Conservation (phyloP, 2,888 invertebrate genomes). For the Seira ritae region DNA sequence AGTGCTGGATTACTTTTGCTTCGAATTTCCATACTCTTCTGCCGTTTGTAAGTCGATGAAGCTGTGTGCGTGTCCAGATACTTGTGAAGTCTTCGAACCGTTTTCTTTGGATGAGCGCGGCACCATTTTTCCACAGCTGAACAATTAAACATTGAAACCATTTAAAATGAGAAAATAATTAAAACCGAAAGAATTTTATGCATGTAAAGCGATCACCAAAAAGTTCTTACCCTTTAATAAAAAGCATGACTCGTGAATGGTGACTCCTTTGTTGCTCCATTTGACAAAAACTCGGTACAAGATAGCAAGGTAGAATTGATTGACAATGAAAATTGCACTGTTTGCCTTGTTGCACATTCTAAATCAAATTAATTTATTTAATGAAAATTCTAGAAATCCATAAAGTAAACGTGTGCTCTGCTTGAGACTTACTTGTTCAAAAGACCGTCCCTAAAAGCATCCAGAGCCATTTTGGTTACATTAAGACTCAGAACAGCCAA, state of each 20-base stretch:
- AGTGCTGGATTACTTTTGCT: conserved; percentile 60
- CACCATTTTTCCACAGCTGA: conserved; percentile 73
- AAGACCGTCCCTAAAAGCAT: conserved; percentile 77
- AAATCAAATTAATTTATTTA: too few species aligned
- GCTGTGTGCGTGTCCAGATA: conserved; percentile 67
- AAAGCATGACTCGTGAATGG: conserved; percentile 77
- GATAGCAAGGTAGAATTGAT: conserved; percentile 77
- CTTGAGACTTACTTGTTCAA: conserved; percentile 76
- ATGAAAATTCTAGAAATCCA: too few species aligned
- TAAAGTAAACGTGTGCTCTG: too few species aligned
- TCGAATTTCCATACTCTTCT: conserved; percentile 64
- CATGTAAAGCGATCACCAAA: too few species aligned
- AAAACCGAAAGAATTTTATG: background rate
- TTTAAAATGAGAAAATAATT: conserved; percentile 20
- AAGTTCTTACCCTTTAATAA: conserved; percentile 76
- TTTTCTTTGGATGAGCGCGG: conserved; percentile 72
- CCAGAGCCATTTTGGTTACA: conserved; percentile 77
- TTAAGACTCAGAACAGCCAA: conserved; percentile 79
- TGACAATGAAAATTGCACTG: conserved; percentile 76
- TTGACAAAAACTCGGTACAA: conserved; percentile 76
- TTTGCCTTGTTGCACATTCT: conserved; percentile 76
- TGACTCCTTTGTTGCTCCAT: conserved; percentile 77
- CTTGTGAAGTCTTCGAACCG: conserved; percentile 67
- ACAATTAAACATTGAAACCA: background rate
- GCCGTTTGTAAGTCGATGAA: conserved; percentile 43